phyloP scores from a whole-genome alignment of 1,140 invertebrate genomes.

The Lordiphosa clarofinis region DNA sequence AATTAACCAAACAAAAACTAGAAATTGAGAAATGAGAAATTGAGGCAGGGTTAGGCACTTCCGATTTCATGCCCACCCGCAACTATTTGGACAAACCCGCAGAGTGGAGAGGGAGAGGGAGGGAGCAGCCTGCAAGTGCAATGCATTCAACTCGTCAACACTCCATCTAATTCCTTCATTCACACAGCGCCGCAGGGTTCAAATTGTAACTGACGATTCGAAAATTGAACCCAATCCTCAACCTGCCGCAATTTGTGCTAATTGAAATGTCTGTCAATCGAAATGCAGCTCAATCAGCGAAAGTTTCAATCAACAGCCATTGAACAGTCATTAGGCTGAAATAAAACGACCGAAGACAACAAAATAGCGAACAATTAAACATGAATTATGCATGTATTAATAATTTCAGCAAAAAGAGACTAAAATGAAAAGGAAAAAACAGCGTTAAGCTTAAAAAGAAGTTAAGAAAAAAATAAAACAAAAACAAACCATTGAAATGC shows the following conservation, averaged over 20 bases:
- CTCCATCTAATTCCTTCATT: slow-evolving; percentile 66
- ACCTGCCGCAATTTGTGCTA: slow-evolving; percentile 62
- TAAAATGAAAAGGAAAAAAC: slow-evolving; percentile 7
- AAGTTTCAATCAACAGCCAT: slow-evolving; percentile 56
- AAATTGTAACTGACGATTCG: slow-evolving; percentile 49
- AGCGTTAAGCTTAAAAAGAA: slow-evolving; percentile 31
- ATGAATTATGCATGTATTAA: slow-evolving; percentile 77
- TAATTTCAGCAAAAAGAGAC: slow-evolving; percentile 42
- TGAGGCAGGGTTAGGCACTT: slow-evolving; percentile 17
- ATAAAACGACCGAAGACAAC: slow-evolving; percentile 22
- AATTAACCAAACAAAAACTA: slow-evolving; percentile 15
- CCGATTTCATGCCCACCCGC: slow-evolving; percentile 64
- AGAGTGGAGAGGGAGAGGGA: too few species aligned
- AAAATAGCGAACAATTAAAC: slow-evolving; percentile 64
- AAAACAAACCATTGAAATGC: slow-evolving; percentile 71
- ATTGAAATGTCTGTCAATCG: slow-evolving; percentile 74
- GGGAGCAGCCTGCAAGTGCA: slow-evolving; percentile 10
- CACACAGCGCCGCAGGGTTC: slow-evolving; percentile 39
- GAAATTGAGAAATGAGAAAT: slow-evolving; percentile 37
- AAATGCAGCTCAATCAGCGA: slow-evolving; percentile 76
- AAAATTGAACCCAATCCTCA: slow-evolving; percentile 21
- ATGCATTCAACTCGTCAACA: slow-evolving; percentile 57
- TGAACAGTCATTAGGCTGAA: slow-evolving; percentile 42
- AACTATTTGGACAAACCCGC: slow-evolving; percentile 28
- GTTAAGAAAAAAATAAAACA: slow-evolving; percentile 22